phyloP scores from a whole-genome alignment of 92 coral and sea anemone genomes.

The Porites evermanni region DNA sequence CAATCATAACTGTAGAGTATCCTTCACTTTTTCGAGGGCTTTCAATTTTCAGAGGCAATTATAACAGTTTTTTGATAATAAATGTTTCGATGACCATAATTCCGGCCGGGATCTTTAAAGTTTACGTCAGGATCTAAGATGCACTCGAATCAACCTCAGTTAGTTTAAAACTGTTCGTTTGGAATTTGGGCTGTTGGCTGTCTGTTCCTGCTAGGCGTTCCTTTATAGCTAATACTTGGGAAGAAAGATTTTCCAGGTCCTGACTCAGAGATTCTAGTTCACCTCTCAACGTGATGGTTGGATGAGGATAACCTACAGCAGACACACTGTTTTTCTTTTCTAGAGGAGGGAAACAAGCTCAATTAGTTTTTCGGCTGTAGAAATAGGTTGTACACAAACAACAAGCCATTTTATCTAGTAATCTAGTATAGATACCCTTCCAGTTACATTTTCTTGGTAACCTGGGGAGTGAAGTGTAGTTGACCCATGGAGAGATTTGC shows the following conservation, averaged over 20 bases:
- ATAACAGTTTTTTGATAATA: too few species aligned
- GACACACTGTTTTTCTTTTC: not conserved
- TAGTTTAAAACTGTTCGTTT: not conserved
- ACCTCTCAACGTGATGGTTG: not conserved
- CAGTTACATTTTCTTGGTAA: too few species aligned
- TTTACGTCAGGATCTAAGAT: not conserved
- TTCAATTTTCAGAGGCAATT: too few species aligned
- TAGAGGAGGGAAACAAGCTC: not conserved
- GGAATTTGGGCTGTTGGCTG: not conserved
- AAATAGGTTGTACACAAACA: too few species aligned
- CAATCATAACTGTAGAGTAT: too few species aligned
- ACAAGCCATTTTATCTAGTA: too few species aligned
- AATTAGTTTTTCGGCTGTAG: not conserved
- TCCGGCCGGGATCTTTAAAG: not conserved
- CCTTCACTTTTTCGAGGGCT: too few species aligned
- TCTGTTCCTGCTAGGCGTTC: constrained; percentile 1
- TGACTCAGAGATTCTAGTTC: constrained; percentile 5
- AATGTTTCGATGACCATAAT: too few species aligned
- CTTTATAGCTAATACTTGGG: constrained; percentile 20
- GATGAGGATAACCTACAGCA: not conserved
- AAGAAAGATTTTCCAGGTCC: constrained; percentile 20
- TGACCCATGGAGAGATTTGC: too few species aligned
- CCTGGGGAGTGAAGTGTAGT: too few species aligned
- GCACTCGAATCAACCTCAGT: not conserved
- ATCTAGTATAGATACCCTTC: too few species aligned